Conservation (phyloP, 2,888 invertebrate species). For the Megaustenia siamemsis region DNA sequence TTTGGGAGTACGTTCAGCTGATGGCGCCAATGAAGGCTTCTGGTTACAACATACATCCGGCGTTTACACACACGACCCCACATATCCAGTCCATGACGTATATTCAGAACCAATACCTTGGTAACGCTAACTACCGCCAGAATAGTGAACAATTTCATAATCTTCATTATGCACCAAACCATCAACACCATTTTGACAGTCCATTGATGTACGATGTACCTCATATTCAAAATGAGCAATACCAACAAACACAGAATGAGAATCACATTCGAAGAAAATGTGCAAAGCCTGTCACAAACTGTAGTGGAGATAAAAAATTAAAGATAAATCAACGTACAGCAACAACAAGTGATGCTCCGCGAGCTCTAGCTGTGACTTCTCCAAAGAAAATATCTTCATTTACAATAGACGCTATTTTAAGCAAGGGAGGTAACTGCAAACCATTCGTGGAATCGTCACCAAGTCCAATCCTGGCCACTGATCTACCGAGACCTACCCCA, state of each 20-base stretch:
- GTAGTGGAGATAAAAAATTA: not conserved
- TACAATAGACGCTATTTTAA: conserved; percentile 72
- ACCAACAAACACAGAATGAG: not conserved
- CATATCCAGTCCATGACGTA: conserved; percentile 30
- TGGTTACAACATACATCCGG: conserved; percentile 68
- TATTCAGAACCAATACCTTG: conserved; percentile 11
- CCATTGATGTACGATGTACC: not conserved
- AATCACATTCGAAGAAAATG: not conserved
- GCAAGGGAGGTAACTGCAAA: conserved; percentile 56
- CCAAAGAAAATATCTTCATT: conserved; percentile 64
- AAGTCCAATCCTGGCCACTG: too few species aligned
- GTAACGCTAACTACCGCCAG: conserved; percentile 11
- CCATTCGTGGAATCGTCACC: not conserved
- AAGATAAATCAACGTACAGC: not conserved
- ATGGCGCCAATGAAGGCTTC: conserved; percentile 60
- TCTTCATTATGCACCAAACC: not conserved
- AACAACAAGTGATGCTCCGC: not conserved
- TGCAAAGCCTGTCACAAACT: not conserved
- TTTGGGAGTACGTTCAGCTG: conserved; percentile 59
- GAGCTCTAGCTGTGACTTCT: not conserved
- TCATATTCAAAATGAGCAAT: not conserved
- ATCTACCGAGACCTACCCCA: not conserved
- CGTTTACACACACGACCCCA: conserved; percentile 64
- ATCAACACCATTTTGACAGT: not conserved
- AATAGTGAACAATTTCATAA: conserved; percentile 29